phyloP scores from a whole-genome alignment of 1,140 invertebrate species.

The Acromyrmex charruanus region DNA sequence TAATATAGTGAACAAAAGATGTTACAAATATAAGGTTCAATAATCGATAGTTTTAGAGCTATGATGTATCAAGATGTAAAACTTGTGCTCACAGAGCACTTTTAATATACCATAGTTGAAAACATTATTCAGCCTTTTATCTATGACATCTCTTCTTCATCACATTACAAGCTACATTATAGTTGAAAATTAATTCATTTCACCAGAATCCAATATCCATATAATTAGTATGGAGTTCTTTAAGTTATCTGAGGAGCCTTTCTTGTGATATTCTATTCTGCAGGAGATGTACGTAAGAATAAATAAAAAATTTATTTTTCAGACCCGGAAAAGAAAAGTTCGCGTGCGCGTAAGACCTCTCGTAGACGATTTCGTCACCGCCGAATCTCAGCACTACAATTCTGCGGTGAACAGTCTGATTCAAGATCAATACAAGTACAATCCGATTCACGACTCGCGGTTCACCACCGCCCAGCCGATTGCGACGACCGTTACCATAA shows the following conservation, averaged over 20 bases:
- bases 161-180: too few relatives aligned
- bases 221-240: background rate
- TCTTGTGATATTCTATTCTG: background rate
- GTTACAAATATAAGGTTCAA: too few relatives aligned
- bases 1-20: too few relatives aligned
- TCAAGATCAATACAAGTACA: constrained; percentile 71
- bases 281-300: background rate
- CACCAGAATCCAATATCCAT: too few relatives aligned
- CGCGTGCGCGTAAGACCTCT: constrained; percentile 81
- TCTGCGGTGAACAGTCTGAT: constrained; percentile 80
- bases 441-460: constrained; percentile 45
- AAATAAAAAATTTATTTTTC: constrained; percentile 46
- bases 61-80: too few relatives aligned
- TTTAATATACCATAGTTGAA: too few relatives aligned
- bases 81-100: too few relatives aligned
- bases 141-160: too few relatives aligned
- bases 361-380: constrained; percentile 81
- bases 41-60: too few relatives aligned
- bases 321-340: constrained; percentile 80
- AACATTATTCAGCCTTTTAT: too few relatives aligned
- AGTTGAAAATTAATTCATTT: too few relatives aligned
- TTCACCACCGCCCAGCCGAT: constrained; percentile 27
- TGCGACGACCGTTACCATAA: constrained; percentile 22
- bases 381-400: constrained; percentile 82
- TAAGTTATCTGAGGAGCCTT: background rate